These are phyloP conservation scores for Epizoanthus rinbou DNA, from an alignment of 92 coral and sea anemone species.

Conservation along the genomic window DNA sequence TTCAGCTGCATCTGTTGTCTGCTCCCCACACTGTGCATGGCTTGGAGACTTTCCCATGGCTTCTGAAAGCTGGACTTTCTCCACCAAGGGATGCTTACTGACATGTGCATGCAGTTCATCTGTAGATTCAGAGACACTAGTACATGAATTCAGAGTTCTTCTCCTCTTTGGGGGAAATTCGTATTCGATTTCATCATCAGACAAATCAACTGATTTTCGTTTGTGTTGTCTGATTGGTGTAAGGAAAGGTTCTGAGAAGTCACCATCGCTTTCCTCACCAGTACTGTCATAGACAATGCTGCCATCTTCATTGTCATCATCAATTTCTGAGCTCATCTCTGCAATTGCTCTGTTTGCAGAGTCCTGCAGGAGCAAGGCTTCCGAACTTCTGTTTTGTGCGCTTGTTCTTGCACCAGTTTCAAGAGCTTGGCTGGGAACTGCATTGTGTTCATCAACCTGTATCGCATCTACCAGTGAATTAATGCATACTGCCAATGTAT, in stretches of 20 bases:
- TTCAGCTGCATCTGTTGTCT: not conserved
- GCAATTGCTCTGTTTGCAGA: not conserved
- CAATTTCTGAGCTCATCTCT: not conserved
- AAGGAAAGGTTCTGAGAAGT: slow-evolving; percentile 3
- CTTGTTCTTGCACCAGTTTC: not conserved
- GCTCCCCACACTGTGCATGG: not conserved
- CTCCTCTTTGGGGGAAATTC: slow-evolving; percentile 30
- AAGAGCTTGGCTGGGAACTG: not conserved
- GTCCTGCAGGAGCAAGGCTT: slow-evolving; percentile 2
- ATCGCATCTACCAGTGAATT: slow-evolving; percentile 21
- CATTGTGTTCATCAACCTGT: not conserved
- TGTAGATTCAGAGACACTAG: slow-evolving; percentile 6
- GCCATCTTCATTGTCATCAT: not conserved
- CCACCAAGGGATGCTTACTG: not conserved
- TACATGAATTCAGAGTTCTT: slow-evolving; percentile 15
- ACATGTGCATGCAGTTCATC: not conserved
- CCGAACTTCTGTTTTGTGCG: not conserved
- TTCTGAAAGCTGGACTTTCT: not conserved
- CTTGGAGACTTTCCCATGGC: not conserved
- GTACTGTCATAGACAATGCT: slow-evolving; percentile 42
- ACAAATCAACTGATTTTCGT: slow-evolving; percentile 22
- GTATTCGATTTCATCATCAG: slow-evolving; percentile 17
- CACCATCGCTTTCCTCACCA: slow-evolving; percentile 34
- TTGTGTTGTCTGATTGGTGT: slow-evolving; percentile 36
- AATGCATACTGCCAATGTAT: slow-evolving; percentile 30